Evolutionary conservation across 1,140 invertebrate genomes (phyloP), one percentile per base, ranked within the genome.

Genomic region (Gonatopus flavifemur): DNA sequence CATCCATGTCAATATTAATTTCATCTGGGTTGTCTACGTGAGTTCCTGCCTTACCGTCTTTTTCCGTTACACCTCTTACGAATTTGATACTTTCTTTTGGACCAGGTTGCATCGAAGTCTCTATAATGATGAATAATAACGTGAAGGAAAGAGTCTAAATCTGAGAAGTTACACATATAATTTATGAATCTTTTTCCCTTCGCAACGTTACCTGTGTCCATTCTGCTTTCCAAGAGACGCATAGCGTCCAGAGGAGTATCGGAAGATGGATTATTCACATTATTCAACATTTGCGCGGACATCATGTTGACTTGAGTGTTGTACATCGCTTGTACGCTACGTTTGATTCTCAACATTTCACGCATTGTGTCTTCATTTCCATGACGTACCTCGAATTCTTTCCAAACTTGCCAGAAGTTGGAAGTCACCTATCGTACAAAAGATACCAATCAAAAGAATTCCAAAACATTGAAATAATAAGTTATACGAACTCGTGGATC

Each of bases 361-460:
- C 96, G 82, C 85, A 99, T 95, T 0, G 97, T 99, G 65, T 99
- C 98, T 77, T 99, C 96, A 80, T 99, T 99, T n/a, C 98, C 98
- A 80, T 99, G 96, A 37, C 91, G 86, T 28, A 98, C 92, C 83
- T 99, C 98, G 82, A 99, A 99, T 63, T 98, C 94, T 79, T 98
- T 98, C 98, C 98, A 99, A 6, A 91, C 91, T 70, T 95, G 89
- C 98, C 98, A 99, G 70, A 99, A 99, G 25, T 91, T 87, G 4
- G 85, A 83, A 7, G 96, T 94, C 2, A 94, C 90, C 85, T 88
- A 48, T 53, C 41, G 3, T 21, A 28, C 19, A 37, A 15, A 45
- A 20, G 8, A 53, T 24, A 53, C n/a, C n/a, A n/a, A n/a, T n/a
- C 13, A 33, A 2, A 20, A 37, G 5, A 36, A 44, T 45, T 28